Base-by-base conservation (phyloP, 2,113 vertebrate genomes). In the Echinops telfairi region DNA sequence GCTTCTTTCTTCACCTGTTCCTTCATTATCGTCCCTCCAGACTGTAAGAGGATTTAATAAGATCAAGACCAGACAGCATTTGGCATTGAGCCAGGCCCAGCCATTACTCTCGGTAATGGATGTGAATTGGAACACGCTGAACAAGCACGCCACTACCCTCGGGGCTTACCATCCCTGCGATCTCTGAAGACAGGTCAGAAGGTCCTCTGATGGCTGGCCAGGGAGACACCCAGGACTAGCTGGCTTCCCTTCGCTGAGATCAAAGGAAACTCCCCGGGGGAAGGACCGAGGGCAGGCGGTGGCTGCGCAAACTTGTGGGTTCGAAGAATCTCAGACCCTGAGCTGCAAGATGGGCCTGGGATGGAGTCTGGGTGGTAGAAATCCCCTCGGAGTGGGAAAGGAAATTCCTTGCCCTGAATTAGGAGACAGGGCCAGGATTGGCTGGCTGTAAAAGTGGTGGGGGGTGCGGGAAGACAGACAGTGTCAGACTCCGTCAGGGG, bases 201-300 rank as follows among this genome's bases (percentile, higher is more conserved):
- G 77, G 29, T 83, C 70, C 80, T 90, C 88, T 80, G 29, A 95
- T 62, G 83, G 33, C 77, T 80, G 14, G 83, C 66, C 79, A 88
- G 85, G 92, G 90, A 76, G 93, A 96, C 92, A 87, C 89, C 90
- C 95, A 95, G 38, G 40, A 62, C 68, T 53, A 58, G 8, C 4
- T 23, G 77, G 43, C 40, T 97, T 76, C 58, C 27, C 79, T 87
- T 86, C 57, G 38, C 77, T 89, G 95, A 57, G 79, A 92, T 73
- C 47, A 73, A 81, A 83, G 91, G 90, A 92, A 96, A 94, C 78
- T 93, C 93, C 89, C 90, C 53, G 4, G 11, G 89, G 76, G 83
- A 81, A 68, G 64, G 33, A 83, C 86, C 47, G 68, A 1, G 3
- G 70, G 83, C 88, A 86, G 94, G 81, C 2, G 25, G 78, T 76